Evolutionary conservation across 2,888 invertebrate species (phyloP).

Genomic region (Cerastis leucographa): DNA sequence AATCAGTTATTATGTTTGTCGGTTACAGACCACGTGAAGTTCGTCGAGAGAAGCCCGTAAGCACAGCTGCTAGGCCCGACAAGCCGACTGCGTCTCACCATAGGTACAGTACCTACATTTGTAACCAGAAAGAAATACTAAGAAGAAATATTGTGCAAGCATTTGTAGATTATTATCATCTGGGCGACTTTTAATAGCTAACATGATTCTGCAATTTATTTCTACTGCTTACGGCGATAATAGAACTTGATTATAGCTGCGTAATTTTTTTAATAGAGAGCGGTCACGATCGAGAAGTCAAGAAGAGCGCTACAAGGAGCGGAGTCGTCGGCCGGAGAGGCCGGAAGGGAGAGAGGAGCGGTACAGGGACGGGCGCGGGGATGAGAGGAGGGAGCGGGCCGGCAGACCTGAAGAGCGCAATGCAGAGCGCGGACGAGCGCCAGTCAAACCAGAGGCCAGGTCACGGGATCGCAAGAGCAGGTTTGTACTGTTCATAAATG

Average conservation of each 20-base stretch:
- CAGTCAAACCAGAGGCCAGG: constrained; percentile 63
- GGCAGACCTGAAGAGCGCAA: constrained; percentile 55
- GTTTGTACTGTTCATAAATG: constrained; percentile 63
- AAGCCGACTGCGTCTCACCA: constrained; percentile 69
- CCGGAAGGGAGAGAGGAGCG: constrained; percentile 69
- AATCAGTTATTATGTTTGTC: constrained; percentile 65
- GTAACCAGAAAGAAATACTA: too few species aligned
- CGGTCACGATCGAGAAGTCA: constrained; percentile 75
- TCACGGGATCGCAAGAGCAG: constrained; percentile 78
- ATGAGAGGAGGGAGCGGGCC: constrained; percentile 60
- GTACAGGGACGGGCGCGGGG: constrained; percentile 60
- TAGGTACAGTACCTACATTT: constrained; percentile 51
- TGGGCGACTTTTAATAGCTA: neutral
- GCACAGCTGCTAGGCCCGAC: constrained; percentile 69
- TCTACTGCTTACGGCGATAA: neutral
- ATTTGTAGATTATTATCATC: neutral
- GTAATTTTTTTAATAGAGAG: constrained; percentile 66
- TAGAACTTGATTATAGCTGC: neutral
- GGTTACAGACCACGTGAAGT: constrained; percentile 81
- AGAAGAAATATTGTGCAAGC: neutral
- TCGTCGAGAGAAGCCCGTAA: constrained; percentile 77
- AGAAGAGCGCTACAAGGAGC: constrained; percentile 78
- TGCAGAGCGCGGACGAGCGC: constrained; percentile 48
- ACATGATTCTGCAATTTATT: neutral
- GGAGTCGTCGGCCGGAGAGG: constrained; percentile 66